Evolutionary conservation across 2,888 invertebrate species (phyloP), one percentile per base, ranked within the genome.

Genomic region (Ptilodon capucinus): DNA sequence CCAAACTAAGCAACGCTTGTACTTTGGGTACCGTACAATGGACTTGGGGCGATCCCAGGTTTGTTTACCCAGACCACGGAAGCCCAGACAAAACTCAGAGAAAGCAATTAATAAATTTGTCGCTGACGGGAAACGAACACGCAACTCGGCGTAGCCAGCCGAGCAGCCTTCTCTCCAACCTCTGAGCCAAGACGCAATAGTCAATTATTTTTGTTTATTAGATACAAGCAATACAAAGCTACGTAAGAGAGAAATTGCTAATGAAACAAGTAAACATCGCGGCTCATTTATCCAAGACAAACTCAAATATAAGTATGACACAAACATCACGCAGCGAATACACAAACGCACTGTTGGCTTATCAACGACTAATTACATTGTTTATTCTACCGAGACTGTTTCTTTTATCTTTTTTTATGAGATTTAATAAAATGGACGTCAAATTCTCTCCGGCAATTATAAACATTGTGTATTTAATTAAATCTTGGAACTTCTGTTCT

Each of bases 321-420:
- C 51, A 57, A 43, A 51, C 41, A 30, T 47, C 60, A 64, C 17
- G 34, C 38, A 32, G 45, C 13, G 38, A 32, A 5, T 48, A 60
- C 48, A 57, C 44, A 42, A 54, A 48, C 48, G 59, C 60, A 53
- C 44, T 60, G 57, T 57, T 46, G 47, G 39, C 51, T 64, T 64
- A 64, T 64, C 64, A 57, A 60, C 44, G 30, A 45, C 18, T 55
- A 47, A 54, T 66, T 66, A 57, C 46, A 53, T 53, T 66, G 60
- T 64, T 55, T 59, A 54, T 43, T 35, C 35, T 46, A 49, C 41
- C 32, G 44, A 25, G 38, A 42, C 32, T 42, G 28, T 41, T 39
- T 44, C 25, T 46, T 51, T 50, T 42, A 44, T 38, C 25, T 41
- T 53, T 50, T n/a, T 42, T 46, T 38, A 45, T 41, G 42, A 58